Evolutionary conservation across 2,888 invertebrate genomes (phyloP), one percentile per base, ranked within the genome.

Genomic region (Dasysyrphus albostriatus): DNA sequence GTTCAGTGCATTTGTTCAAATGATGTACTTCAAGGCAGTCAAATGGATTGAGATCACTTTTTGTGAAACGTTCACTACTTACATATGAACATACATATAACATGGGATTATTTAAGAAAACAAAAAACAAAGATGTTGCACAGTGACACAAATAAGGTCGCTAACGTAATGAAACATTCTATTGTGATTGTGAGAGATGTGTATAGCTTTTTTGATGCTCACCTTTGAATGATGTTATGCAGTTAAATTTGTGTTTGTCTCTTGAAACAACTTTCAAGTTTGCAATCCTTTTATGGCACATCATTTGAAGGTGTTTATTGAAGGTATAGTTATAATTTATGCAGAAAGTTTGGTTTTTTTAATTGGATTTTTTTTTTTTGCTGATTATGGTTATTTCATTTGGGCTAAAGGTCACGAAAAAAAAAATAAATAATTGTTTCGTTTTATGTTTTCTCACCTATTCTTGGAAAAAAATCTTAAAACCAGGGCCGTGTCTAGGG

Each of bases 221-320:
- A 32, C 5, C 56, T 74, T 74, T 79, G 69, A 67, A 54, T 32
- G 59, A 72, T 8, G n/a, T n/a, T n/a, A n/a, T n/a, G 58, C 14
- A 19, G n/a, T n/a, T 42, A n/a, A 14, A 69, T 47, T 58, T n/a
- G 3, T 32, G 5, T 34, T 58, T 34, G 9, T 24, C 14, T 61
- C 2, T 42, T 42, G 12, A 69, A 83, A 56, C 83, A 83, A 83
- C 83, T 83, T 83, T 83, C 83, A 74, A 83, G 74, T 39, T 37
- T 74, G 16, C 10, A 54, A 24, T 79, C 83, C 83, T 83, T 83
- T n/a, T 83, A 79, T 63, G 79, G 79, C 0, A 42, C 63, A 10
- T 24, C 3, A 74, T 74, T 79, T 70, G 83, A 83, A 79, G 83
- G 83, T 83, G 74, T 67, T 61, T 51, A 59, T 47, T 73, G 65